phyloP scores from a whole-genome alignment of 2,797 vertebrate species.

The Streptopelia turtur region DNA sequence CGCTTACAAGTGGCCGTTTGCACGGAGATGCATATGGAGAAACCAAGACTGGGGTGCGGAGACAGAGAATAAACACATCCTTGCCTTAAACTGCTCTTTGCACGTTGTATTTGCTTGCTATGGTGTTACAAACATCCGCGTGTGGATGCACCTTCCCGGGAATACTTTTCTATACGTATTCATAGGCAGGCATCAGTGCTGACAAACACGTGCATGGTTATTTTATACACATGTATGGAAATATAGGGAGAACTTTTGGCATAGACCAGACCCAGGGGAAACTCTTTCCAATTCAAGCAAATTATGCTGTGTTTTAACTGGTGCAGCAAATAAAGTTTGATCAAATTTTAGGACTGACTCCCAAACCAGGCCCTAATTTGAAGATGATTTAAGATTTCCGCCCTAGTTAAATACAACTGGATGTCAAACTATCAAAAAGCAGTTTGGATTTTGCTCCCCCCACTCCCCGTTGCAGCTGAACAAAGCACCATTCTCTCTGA shows the following conservation, averaged over 20 bases:
- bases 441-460: slow-evolving; percentile 12
- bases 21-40: neutral
- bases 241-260: too few relatives aligned
- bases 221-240: accelerated
- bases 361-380: neutral
- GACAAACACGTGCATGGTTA: accelerated
- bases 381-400: neutral
- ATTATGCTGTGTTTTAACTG: accelerated
- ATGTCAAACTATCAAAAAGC: neutral
- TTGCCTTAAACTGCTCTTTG: neutral
- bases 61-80: accelerated
- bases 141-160: accelerated
- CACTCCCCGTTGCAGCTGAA: neutral
- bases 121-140: accelerated
- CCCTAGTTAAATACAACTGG: neutral
- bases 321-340: neutral
- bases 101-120: accelerated
- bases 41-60: accelerated
- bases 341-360: neutral
- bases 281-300: neutral
- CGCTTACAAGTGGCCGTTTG: accelerated
- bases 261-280: too few relatives aligned
- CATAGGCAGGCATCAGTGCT: neutral
- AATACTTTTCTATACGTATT: accelerated
- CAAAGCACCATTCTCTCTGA: slow-evolving; percentile 52